Evolutionary conservation across 1,140 invertebrate species (phyloP), one percentile per base, ranked within the genome.

Genomic region (Helicoverpa armigera): DNA sequence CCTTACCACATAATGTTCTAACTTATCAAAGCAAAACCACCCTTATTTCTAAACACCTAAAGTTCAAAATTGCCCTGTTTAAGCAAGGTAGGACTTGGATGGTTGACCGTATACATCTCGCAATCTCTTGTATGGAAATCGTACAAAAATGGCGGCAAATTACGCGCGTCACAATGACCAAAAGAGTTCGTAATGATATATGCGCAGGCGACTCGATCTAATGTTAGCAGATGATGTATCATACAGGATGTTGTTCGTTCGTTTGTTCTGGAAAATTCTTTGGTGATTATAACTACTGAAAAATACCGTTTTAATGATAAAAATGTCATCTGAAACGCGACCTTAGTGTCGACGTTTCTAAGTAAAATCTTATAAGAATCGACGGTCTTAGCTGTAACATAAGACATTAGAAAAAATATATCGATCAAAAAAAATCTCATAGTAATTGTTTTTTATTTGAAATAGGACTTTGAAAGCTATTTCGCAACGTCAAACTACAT

Each of bases 61-160:
- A 63, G 69, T 74, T 56, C 16, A n/a, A 56, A 72, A 73, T 72
- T 18, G 13, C 63, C 9, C 10, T 63, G 14, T 16, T 4, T 53
- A 63, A 4, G 3, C 14, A 65, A 2, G 14, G 72, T 16, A 11
- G 53, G 23, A 74, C 72, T 58, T 83, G 61, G 50, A 53, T 70
- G 60, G 56, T 69, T 56, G 63, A 76, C 48, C 76, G 70, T 80
- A 69, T 48, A 50, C 80, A 82, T 86, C 81, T 86, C 82, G 81
- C 79, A 84, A 84, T 84, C 75, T 85, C 80, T 67, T 76, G 79
- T 83, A 78, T 80, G 51, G 79, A 56, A 83, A 85, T 82, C 43
- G 75, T 80, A 75, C 16, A 65, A 80, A 85, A 87, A 84, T 85
- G 81, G 84, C 81, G 78, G 60, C 74, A 87, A 85, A 85, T 85